A percentile compares a stretch with the other conserved stretches of the same genome.
phyloP scores from a whole-genome alignment of 1,140 invertebrate species.

The Tetragnatha versicolor region DNA sequence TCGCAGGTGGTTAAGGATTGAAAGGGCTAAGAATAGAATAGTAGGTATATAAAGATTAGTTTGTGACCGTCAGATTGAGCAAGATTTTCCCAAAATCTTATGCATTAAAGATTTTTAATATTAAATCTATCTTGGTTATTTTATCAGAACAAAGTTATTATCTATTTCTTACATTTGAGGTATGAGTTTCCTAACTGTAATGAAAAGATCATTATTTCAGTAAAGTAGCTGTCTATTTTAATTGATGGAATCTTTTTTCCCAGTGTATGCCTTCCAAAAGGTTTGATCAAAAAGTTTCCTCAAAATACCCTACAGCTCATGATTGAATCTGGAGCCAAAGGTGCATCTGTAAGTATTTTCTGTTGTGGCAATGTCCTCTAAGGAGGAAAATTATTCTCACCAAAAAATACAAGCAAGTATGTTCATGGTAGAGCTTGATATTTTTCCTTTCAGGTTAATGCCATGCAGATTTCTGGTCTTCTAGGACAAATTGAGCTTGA shows the following conservation, averaged over 20 bases:
- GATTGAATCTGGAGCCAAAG: conserved; percentile 98
- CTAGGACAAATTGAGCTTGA: conserved; percentile 98
- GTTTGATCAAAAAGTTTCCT: conserved; percentile 85
- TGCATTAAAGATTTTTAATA: not conserved
- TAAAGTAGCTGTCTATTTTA: not conserved
- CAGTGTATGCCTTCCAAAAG: conserved; percentile 78
- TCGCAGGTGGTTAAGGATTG: too few relatives aligned
- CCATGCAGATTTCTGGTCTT: conserved; percentile 96
- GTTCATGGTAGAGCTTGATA: too few relatives aligned
- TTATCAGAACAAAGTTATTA: not conserved
- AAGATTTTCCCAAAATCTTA: too few relatives aligned
- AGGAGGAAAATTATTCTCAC: not conserved
- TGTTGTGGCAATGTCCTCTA: too few relatives aligned
- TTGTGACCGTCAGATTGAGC: too few relatives aligned
- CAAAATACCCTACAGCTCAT: conserved; percentile 96
- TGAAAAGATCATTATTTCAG: not conserved
- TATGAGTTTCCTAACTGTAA: not conserved
- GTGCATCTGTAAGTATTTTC: conserved; percentile 73
- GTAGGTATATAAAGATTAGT: too few relatives aligned
- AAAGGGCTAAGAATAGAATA: too few relatives aligned
- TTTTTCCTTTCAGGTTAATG: conserved; percentile 74
- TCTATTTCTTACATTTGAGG: not conserved
- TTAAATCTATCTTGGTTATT: not conserved
- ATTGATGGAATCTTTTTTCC: not conserved
- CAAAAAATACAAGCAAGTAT: too few relatives aligned